Conservation (phyloP, 2,797 vertebrate species). For the Acridotheres tristis region DNA sequence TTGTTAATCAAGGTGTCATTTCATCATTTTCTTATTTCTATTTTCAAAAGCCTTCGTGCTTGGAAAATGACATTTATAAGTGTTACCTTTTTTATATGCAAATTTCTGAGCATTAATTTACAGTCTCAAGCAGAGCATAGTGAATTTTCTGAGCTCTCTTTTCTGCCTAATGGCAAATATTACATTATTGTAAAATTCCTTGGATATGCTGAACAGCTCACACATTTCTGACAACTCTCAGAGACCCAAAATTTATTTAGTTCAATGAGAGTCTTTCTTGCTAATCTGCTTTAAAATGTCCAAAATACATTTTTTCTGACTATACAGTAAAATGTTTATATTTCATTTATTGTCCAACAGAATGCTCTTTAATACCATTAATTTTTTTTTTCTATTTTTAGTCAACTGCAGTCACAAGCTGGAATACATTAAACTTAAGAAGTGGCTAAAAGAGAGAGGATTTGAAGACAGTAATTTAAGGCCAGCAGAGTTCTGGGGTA, state of each 20-base stretch:
- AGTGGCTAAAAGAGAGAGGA: slow-evolving; percentile 86
- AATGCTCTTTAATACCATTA: background rate
- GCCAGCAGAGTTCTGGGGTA: slow-evolving; percentile 85
- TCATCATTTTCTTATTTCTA: background rate
- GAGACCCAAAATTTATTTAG: background rate
- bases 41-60: background rate
- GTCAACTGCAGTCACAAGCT: slow-evolving; percentile 80
- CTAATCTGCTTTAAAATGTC: background rate
- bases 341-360: background rate
- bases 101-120: background rate
- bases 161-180: background rate
- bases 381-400: slow-evolving; percentile 37
- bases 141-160: background rate
- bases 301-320: background rate
- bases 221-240: background rate
- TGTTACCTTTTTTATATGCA: background rate
- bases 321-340: background rate
- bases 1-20: background rate
- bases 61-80: background rate
- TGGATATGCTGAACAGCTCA: background rate
- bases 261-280: background rate
- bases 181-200: background rate
- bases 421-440: slow-evolving; percentile 84
- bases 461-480: slow-evolving; percentile 81
- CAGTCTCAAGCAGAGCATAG: background rate